phyloP scores from a whole-genome alignment of 1,140 invertebrate genomes.

The Eufriesea mexicana region DNA sequence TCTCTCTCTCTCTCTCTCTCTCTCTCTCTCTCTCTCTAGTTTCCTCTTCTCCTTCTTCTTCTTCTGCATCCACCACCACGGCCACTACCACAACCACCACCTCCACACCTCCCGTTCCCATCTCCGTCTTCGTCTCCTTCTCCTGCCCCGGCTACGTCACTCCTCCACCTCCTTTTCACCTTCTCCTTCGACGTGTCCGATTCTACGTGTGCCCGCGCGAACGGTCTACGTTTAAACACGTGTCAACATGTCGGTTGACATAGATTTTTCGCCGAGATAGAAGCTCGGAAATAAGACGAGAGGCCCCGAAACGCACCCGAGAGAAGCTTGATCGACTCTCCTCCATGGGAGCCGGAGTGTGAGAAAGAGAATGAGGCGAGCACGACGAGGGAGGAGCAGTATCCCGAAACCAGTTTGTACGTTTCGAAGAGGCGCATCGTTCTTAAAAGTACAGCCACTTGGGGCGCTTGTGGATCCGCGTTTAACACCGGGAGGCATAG shows the following conservation, averaged over 20 bases:
- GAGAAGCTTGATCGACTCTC: constrained; percentile 69
- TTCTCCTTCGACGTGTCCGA: constrained; percentile 16
- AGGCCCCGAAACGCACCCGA: constrained; percentile 39
- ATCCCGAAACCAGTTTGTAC: constrained; percentile 72
- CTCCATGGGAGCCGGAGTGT: constrained; percentile 28
- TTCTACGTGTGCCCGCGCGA: constrained; percentile 51
- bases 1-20: too few species aligned
- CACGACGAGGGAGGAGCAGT: constrained; percentile 39
- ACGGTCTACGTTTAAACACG: constrained; percentile 71
- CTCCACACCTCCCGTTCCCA: constrained; percentile 11
- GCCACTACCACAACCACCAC: too few species aligned
- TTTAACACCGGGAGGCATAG: constrained; percentile 65
- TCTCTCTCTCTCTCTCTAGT: too few species aligned
- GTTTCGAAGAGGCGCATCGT: constrained; percentile 47
- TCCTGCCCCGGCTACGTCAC: not conserved
- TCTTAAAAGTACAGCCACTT: constrained; percentile 48
- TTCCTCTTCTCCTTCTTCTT: not conserved
- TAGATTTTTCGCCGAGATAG: constrained; percentile 78
- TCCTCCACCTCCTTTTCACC: constrained; percentile 8
- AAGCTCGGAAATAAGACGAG: constrained; percentile 73
- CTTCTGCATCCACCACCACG: too few species aligned
- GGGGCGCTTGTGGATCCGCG: constrained; percentile 49
- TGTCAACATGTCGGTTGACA: constrained; percentile 78
- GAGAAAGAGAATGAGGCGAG: constrained; percentile 57
- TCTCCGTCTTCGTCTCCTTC: constrained; percentile 15